These are phyloP conservation scores for Zonitis immaculata DNA, from an alignment of 2,888 invertebrate genomes.

Conservation along the genomic window DNA sequence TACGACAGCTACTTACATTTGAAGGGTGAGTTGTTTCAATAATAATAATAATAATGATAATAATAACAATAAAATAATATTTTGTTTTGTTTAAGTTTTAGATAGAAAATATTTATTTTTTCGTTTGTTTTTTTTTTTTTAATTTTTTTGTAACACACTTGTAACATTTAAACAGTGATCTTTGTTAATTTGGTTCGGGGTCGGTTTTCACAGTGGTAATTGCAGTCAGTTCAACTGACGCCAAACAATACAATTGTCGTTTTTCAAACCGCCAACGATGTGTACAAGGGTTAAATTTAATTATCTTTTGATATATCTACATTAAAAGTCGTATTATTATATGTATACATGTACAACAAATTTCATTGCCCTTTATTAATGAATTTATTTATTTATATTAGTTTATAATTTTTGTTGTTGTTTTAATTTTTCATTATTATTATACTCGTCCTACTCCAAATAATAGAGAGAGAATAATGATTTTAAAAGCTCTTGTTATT, in stretches of 20 bases:
- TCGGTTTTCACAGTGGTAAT: neutral
- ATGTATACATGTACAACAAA: too few species aligned
- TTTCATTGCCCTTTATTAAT: neutral
- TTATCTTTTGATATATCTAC: conserved; percentile 27
- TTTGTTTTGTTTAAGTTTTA: too few species aligned
- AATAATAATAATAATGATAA: too few species aligned
- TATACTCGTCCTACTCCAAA: too few species aligned
- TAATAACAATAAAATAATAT: too few species aligned
- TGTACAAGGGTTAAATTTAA: conserved; percentile 31
- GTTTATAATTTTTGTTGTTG: too few species aligned
- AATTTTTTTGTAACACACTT: too few species aligned
- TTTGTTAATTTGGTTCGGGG: neutral
- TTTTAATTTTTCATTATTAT: neutral
- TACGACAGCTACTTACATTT: too few species aligned
- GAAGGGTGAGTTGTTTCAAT: too few species aligned
- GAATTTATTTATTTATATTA: too few species aligned
- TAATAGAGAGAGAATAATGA: neutral
- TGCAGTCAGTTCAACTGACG: neutral
- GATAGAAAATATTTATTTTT: too few species aligned
- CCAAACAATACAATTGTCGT: neutral
- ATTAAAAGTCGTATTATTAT: neutral
- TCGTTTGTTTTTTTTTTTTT: too few species aligned
- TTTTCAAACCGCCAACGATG: conserved; percentile 27
- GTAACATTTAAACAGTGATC: neutral
- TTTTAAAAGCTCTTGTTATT: conserved; percentile 13